Base-by-base conservation (phyloP, 2,888 invertebrate genomes). In the Ganaspis brasiliensis region DNA sequence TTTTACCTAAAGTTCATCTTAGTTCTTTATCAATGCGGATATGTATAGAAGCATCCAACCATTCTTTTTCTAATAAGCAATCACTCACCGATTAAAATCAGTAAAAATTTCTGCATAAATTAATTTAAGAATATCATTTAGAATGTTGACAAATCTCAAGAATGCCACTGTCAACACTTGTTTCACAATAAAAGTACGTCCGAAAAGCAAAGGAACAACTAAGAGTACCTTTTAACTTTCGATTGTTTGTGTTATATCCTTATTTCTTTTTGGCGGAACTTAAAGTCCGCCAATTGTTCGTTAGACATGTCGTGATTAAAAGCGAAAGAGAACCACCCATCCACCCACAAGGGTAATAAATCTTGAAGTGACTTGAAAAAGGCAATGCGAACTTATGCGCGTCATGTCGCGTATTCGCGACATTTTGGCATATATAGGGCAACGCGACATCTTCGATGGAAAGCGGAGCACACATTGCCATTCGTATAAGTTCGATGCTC, bases 391-490 rank as follows among this genome's bases (percentile, higher is more conserved):
- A 55, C 35, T 55, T 49, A 55, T 57, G 57, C 61, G 74, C 75
- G 81, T 79, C 77, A 75, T 63, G 76, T 77, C 59, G 55, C 75
- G 57, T 12, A 45, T 63, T 78, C 70, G 70, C 75, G 74, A 72
- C 74, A 80, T 82, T 82, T 83, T 81, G 82, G 81, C 83, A 80
- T 82, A 84, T 84, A 82, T 82, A 79, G 83, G 82, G 78, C 82
- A 78, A 73, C 67, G 77, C 81, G 78, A 73, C 72, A 71, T 78
- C 73, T 75, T 73, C 80, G 72, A 75, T 81, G 81, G 82, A 82
- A 82, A 84, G 81, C 80, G 79, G 79, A 74, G 74, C 77, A 73
- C 72, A 80, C 79, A 77, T 75, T 76, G 49, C 77, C 75, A 80
- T 76, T 72, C 31, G 57, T 52, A 37, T 61, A 63, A 74, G 74